Percentiles rank a stretch among this genome's conserved stretches.
These are phyloP conservation scores for Ceyx cyanopectus DNA, from an alignment of 2,113 vertebrate species.

Conservation along the genomic window DNA sequence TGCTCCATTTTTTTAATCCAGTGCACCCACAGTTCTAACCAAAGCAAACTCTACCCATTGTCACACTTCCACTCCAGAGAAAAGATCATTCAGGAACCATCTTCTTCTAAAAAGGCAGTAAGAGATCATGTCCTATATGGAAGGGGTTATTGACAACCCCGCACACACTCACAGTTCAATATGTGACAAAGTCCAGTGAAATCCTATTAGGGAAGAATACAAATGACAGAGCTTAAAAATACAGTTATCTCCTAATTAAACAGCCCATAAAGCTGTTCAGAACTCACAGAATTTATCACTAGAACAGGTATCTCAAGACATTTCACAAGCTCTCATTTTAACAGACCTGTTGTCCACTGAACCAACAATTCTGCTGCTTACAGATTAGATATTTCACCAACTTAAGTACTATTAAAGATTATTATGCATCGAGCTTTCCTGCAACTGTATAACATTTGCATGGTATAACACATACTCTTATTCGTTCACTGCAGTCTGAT, in stretches of 20 bases:
- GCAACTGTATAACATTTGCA: conserved; percentile 71
- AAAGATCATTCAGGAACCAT: not conserved
- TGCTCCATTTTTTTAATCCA: not conserved
- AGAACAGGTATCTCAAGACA: conserved; percentile 23
- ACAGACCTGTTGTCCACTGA: conserved; percentile 23
- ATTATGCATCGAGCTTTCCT: conserved; percentile 64
- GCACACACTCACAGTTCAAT: not conserved
- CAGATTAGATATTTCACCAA: not conserved
- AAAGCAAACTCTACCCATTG: not conserved
- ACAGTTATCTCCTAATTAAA: conserved; percentile 47
- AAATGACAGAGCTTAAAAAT: conserved; percentile 57
- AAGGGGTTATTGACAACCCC: not conserved
- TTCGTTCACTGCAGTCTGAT: conserved; percentile 83
- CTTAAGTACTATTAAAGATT: conserved; percentile 49
- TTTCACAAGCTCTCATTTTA: conserved; percentile 16
- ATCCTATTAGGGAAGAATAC: conserved; percentile 61
- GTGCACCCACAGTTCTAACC: not conserved
- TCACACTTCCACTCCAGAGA: not conserved
- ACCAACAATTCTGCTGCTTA: conserved; percentile 13
- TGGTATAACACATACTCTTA: conserved; percentile 74
- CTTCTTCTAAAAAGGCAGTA: not conserved
- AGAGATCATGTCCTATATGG: not conserved
- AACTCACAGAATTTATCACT: conserved; percentile 7
- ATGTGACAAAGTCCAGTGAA: conserved; percentile 43
- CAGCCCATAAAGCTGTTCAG: conserved; percentile 39